Evolutionary conservation across 2,113 vertebrate genomes (phyloP).

Genomic region (Amazona guildingii): DNA sequence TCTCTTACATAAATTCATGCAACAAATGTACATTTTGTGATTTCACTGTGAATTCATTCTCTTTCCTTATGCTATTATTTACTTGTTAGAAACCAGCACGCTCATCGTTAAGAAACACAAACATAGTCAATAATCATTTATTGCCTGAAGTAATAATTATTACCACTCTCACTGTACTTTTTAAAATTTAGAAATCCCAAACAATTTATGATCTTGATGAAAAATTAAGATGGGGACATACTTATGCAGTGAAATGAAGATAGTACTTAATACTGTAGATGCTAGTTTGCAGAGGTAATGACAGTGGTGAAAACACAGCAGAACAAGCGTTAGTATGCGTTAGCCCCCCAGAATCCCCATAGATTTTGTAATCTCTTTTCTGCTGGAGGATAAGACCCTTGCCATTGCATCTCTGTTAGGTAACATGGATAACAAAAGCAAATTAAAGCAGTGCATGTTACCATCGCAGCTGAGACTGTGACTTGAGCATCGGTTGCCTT

Average conservation of each 20-base stretch:
- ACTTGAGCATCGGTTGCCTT: neutral
- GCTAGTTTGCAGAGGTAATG: neutral
- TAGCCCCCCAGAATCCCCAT: neutral
- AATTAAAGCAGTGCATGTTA: neutral
- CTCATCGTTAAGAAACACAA: neutral
- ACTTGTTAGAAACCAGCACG: neutral
- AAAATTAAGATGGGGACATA: neutral
- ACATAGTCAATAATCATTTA: neutral
- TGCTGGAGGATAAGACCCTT: neutral
- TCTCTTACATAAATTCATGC: neutral
- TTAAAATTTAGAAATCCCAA: neutral
- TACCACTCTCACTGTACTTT: neutral
- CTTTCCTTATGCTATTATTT: neutral
- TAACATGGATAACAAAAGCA: neutral
- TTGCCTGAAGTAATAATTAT: neutral
- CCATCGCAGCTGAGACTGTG: neutral
- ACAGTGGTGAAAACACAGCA: neutral
- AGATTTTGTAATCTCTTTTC: neutral
- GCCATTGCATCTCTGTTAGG: neutral
- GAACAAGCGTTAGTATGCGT: neutral
- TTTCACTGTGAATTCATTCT: neutral
- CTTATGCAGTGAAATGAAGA: neutral
- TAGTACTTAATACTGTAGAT: neutral
- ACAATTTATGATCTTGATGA: neutral
- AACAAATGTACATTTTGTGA: neutral